Evolutionary conservation across 2,113 vertebrate species (phyloP), one percentile per base, ranked within the genome.

Genomic region (Marmota monax): DNA sequence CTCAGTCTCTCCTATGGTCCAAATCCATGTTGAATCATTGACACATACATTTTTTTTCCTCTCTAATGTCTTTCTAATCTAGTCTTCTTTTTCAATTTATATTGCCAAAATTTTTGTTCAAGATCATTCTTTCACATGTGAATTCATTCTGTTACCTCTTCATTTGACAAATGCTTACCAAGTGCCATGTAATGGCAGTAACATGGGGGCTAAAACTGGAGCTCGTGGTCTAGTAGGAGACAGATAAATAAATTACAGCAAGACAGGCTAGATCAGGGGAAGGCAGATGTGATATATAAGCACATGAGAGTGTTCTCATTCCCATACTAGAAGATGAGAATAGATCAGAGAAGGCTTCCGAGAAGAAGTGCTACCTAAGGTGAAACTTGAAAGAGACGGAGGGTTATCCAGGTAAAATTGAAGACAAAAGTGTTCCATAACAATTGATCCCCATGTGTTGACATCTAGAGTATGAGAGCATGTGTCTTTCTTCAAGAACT

Each of bases 131-230:
- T 88, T 92, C n/a, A 27, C 39, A 18, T 72, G 53, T 82, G 63
- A 65, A 73, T 85, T 82, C 25, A 77, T 88, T 88, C 45, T 51
- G 20, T 89, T 89, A 37, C 45, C 58, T 58, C 2, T 84, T 85
- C 39, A 86, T 65, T 94, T 86, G 48, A 70, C 70, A 90, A 22
- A 79, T 65, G 20, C 45, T 90, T 88, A 37, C 53, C 45, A 88
- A 67, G 13, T 85, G 4, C 34, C 51, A 22, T 37, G 11, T 69
- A 29, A 67, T 92, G 76, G 10, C 53, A 45, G 23, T 78, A 39
- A 65, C 34, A 18, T 39, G 80, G 74, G 45, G 39, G 18, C 45
- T 95, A 65, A 93, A 79, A 53, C 70, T 79, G n/a, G 48, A 63
- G 17, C 23, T 92, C 76, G 17, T 7, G 32, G 42, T 84, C 37